A percentile compares a stretch with the other conserved stretches of the same genome.
Evolutionary conservation across 2,113 vertebrate species (phyloP).

Genomic region (Eleginops maclovinus): DNA sequence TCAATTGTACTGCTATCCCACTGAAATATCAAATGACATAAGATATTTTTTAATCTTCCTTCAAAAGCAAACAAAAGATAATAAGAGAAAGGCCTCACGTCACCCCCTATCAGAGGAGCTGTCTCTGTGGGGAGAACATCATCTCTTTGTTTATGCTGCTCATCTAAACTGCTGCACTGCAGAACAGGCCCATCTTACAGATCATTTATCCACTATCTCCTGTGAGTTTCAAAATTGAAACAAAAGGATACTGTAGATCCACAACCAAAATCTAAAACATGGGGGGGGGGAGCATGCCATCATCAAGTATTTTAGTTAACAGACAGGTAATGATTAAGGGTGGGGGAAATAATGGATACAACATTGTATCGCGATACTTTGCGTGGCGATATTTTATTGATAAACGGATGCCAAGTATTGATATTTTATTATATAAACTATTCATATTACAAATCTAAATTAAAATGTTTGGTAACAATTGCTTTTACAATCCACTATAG

Average conservation of each 20-base stretch:
- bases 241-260: constrained; percentile 1
- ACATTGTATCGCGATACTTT: no score
- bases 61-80: constrained; percentile 69
- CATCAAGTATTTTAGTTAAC: no score
- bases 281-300: background rate
- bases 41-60: constrained; percentile 62
- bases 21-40: constrained; percentile 59
- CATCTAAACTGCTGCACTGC: constrained; percentile 56
- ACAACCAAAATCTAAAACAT: background rate
- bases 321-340: no score
- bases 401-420: no score
- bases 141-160: constrained; percentile 58
- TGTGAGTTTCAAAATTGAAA: constrained; percentile 26
- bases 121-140: constrained; percentile 52
- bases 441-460: no score
- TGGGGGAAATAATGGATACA: no score
- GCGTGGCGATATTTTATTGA: no score
- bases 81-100: constrained; percentile 51
- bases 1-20: constrained; percentile 30
- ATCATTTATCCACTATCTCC: constrained; percentile 31
- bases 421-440: no score
- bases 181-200: constrained; percentile 41
- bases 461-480: no score
- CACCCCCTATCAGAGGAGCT: constrained; percentile 57
- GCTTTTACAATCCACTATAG: no score